Evolutionary conservation across 2,113 vertebrate genomes (phyloP), one percentile per base, ranked within the genome.

Genomic region (Delphinus delphis): DNA sequence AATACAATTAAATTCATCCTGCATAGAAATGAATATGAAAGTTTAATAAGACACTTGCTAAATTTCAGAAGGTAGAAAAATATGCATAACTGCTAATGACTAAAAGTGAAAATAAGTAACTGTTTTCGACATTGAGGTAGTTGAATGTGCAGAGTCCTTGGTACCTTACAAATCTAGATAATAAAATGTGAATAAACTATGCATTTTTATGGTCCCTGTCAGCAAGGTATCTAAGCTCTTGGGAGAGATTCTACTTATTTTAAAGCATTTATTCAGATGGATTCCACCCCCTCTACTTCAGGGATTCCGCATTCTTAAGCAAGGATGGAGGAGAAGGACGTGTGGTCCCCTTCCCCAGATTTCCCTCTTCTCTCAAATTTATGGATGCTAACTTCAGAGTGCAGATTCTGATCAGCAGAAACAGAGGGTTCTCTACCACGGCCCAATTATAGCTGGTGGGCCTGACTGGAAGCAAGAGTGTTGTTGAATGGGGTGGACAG

Each of bases 71-170:
- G 74, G 67, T 95, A 93, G 95, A 92, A 94, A 96, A 97, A 96
- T 92, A 97, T 89, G 87, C 92, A 96, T 91, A 94, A 96, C 55
- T 9, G 26, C 93, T 97, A 96, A 98, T 96, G 96, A 97, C 88
- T 96, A 97, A 88, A 63, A 88, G 88, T n/a, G 92, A 90, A 96
- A 97, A 97, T 97, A 98, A 98, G 96, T 86, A 96, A 97, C 93
- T 85, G 80, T 79, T 96, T 96, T 92, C 88, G 95, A 96, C 94
- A 96, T 23, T 50, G 60, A 95, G 71, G 90, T 31, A 50, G 97
- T 53, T 96, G 92, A 93, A 97, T 96, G 58, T 97, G 71, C 95
- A 36, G 65, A 94, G 90, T 90, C 90, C 93, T 96, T 97, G 90
- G 87, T 88, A 94, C n/a, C 96, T 93, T 97, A 88, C 93, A 98